Conservation (phyloP, 1,140 invertebrate species). For the Idris sp. region DNA sequence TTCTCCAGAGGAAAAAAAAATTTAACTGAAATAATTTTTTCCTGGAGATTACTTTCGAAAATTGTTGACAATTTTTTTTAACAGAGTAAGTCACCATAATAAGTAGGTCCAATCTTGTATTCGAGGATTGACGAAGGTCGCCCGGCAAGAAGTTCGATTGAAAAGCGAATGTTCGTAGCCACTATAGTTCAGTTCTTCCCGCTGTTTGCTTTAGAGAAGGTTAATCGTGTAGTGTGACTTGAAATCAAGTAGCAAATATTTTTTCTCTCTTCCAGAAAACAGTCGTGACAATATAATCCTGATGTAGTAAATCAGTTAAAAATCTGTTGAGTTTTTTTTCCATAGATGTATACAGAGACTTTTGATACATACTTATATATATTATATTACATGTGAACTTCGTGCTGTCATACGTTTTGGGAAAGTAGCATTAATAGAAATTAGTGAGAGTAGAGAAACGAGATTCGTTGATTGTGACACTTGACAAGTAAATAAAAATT, state of each 20-base stretch:
- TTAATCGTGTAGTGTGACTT: conserved; percentile 59
- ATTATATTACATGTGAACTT: conserved; percentile 40
- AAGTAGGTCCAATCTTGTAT: conserved; percentile 54
- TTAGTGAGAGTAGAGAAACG: conserved; percentile 62
- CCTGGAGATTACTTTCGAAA: too few relatives aligned
- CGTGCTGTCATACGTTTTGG: conserved; percentile 41
- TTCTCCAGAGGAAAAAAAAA: too few relatives aligned
- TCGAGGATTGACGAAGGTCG: conserved; percentile 62
- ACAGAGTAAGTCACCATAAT: conserved; percentile 32
- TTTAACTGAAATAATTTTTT: too few relatives aligned
- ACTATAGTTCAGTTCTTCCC: conserved; percentile 66
- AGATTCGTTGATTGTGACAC: too few relatives aligned
- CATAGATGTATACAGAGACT: too few relatives aligned
- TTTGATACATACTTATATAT: too few relatives aligned
- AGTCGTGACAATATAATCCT: too few relatives aligned
- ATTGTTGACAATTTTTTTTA: conserved; percentile 31
- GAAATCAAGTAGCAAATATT: conserved; percentile 56
- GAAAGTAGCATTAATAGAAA: conserved; percentile 61
- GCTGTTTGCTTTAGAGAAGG: conserved; percentile 66
- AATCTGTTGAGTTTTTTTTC: too few relatives aligned
- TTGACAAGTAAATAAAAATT: too few relatives aligned
- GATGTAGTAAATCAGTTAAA: too few relatives aligned
- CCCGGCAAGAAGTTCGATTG: conserved; percentile 66
- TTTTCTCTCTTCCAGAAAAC: too few relatives aligned
- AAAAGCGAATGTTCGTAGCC: conserved; percentile 69